A percentile compares a stretch with the other conserved stretches of the same genome.
Evolutionary conservation across 1,140 invertebrate species (phyloP).

Genomic region (Prorops nasuta): DNA sequence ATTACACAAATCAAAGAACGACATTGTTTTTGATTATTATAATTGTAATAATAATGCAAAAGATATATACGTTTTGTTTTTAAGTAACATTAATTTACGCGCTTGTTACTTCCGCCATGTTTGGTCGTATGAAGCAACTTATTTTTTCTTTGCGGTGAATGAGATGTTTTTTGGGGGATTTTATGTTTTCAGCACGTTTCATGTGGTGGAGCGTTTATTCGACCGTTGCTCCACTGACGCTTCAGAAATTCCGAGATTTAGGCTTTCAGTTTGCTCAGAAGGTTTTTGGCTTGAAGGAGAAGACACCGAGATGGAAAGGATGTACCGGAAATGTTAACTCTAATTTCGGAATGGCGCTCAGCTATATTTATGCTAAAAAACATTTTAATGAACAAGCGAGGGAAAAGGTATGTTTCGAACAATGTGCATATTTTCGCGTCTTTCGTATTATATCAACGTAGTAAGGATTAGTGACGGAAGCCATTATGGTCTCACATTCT

Average conservation of each 20-base stretch:
- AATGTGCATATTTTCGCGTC: too few species aligned
- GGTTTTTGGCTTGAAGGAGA: constrained; percentile 63
- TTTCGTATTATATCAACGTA: too few species aligned
- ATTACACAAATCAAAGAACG: constrained; percentile 17
- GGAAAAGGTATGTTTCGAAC: constrained; percentile 68
- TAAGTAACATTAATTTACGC: too few species aligned
- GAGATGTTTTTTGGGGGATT: too few species aligned
- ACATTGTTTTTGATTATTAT: constrained; percentile 9
- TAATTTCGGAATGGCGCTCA: constrained; percentile 76
- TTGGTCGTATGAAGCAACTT: too few species aligned
- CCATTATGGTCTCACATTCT: too few species aligned
- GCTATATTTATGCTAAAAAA: constrained; percentile 71
- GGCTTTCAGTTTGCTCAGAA: constrained; percentile 64
- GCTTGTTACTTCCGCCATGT: too few species aligned
- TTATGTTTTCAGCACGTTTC: constrained; percentile 62
- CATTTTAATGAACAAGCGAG: constrained; percentile 69
- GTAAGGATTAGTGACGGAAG: too few species aligned
- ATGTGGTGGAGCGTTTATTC: constrained; percentile 69
- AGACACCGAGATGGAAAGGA: constrained; percentile 68
- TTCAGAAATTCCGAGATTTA: constrained; percentile 60
- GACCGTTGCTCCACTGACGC: constrained; percentile 64
- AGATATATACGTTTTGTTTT: too few species aligned
- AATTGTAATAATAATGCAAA: too few species aligned
- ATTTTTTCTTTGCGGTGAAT: too few species aligned
- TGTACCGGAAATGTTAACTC: constrained; percentile 75